phyloP scores from a whole-genome alignment of 1,140 invertebrate species.

The Drosophila trapezifrons region DNA sequence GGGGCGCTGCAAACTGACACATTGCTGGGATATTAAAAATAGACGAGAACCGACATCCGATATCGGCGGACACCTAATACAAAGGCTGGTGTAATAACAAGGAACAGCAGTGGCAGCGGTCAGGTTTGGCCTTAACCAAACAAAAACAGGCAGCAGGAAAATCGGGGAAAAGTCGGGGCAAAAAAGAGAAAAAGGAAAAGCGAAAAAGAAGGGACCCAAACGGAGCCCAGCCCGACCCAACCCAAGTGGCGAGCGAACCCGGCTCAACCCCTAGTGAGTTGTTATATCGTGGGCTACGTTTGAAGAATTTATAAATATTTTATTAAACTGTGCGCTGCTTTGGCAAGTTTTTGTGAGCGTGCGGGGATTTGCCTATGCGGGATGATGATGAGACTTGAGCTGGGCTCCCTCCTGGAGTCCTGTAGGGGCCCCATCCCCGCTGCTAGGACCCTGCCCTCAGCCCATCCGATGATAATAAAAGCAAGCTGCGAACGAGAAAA shows the following conservation, averaged over 20 bases:
- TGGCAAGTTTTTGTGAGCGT: conserved; percentile 64
- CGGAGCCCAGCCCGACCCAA: background rate
- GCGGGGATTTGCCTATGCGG: conserved; percentile 63
- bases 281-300: conserved; percentile 64
- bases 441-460: background rate
- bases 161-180: background rate
- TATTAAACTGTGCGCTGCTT: conserved; percentile 63
- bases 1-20: conserved; percentile 37
- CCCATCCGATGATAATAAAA: conserved; percentile 47
- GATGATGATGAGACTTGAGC: conserved; percentile 58
- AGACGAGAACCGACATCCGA: conserved; percentile 54
- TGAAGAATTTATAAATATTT: conserved; percentile 71
- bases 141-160: conserved; percentile 8
- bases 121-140: conserved; percentile 33
- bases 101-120: conserved; percentile 22
- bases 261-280: conserved; percentile 57
- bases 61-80: conserved; percentile 48
- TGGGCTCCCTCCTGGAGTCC: background rate
- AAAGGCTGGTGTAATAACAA: conserved; percentile 38
- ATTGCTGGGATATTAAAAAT: conserved; percentile 62
- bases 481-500: conserved; percentile 46
- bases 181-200: conserved; percentile 7
- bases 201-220: conserved; percentile 15
- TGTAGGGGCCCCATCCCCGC: background rate
- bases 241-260: conserved; percentile 21